Conservation (phyloP, 2,888 invertebrate species). For the Germaria angustata region DNA sequence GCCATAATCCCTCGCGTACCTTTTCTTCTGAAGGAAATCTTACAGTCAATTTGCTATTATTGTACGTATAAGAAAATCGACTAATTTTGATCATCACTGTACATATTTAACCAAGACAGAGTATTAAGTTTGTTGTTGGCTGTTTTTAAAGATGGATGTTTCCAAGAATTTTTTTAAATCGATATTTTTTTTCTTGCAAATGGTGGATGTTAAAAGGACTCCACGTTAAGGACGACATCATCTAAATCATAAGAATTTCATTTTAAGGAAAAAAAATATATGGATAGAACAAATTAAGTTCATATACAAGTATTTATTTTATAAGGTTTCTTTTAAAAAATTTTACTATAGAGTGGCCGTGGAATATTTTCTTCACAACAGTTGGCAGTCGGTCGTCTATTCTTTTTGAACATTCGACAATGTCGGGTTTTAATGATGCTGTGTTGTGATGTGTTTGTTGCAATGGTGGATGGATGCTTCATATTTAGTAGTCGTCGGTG, state of each 20-base stretch:
- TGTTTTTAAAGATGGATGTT: constrained; percentile 41
- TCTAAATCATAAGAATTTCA: constrained; percentile 55
- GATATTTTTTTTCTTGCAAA: neutral
- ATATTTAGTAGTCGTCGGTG: constrained; percentile 50
- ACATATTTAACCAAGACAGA: neutral
- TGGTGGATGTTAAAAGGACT: constrained; percentile 55
- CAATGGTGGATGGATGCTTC: constrained; percentile 47
- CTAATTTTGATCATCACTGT: constrained; percentile 19
- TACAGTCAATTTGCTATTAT: too few species aligned
- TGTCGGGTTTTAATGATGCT: constrained; percentile 32
- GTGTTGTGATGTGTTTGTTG: constrained; percentile 16
- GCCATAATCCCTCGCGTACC: too few species aligned
- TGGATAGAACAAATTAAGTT: constrained; percentile 11
- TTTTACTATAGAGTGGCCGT: constrained; percentile 48
- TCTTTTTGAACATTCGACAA: constrained; percentile 33
- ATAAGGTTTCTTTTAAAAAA: constrained; percentile 42
- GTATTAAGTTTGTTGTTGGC: neutral
- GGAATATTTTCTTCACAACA: constrained; percentile 33
- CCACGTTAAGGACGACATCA: constrained; percentile 18
- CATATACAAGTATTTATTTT: constrained; percentile 32
- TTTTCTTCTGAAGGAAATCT: too few species aligned
- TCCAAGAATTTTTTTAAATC: constrained; percentile 26
- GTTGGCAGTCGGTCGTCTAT: constrained; percentile 20
- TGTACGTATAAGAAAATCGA: too few species aligned
- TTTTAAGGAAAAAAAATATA: constrained; percentile 10